Evolutionary conservation across 2,888 invertebrate species (phyloP).

Genomic region (Platycheirus albimanus): DNA sequence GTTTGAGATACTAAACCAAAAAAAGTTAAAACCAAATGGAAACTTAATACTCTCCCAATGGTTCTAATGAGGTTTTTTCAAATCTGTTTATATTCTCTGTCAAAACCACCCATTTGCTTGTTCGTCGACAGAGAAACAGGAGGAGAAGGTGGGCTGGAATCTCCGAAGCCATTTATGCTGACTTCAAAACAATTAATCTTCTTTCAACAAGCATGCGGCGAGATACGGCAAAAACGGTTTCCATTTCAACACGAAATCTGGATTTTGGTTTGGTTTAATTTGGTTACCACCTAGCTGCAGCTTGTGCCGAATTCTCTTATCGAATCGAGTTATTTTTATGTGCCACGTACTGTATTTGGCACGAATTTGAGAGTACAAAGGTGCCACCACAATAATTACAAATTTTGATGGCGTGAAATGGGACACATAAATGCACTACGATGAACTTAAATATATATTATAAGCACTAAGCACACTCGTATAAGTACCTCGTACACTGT

Average conservation of each 20-base stretch:
- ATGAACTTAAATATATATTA: too few relatives aligned
- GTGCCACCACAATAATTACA: constrained; percentile 45
- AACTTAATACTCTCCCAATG: constrained; percentile 53
- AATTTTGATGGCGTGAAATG: constrained; percentile 13
- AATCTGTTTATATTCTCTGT: constrained; percentile 58
- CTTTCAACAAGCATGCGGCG: constrained; percentile 49
- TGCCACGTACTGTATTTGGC: constrained; percentile 17
- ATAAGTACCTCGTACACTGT: too few relatives aligned
- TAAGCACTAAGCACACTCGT: too few relatives aligned
- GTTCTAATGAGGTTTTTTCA: constrained; percentile 69
- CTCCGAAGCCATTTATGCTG: constrained; percentile 70
- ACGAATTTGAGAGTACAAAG: constrained; percentile 31
- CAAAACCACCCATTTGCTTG: constrained; percentile 33
- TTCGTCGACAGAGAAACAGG: too few relatives aligned
- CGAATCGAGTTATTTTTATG: constrained; percentile 32
- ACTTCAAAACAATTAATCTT: constrained; percentile 71
- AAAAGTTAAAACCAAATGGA: constrained; percentile 46
- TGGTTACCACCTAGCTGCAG: neutral
- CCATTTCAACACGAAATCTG: neutral
- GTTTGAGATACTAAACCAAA: constrained; percentile 43
- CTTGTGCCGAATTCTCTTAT: neutral
- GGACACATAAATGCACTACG: neutral
- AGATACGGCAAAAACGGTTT: neutral
- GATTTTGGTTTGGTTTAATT: too few relatives aligned
- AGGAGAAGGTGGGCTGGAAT: constrained; percentile 11